These are phyloP conservation scores for Melanotaenia duboulayi DNA, from an alignment of 2,113 vertebrate species.

Conservation along the genomic window DNA sequence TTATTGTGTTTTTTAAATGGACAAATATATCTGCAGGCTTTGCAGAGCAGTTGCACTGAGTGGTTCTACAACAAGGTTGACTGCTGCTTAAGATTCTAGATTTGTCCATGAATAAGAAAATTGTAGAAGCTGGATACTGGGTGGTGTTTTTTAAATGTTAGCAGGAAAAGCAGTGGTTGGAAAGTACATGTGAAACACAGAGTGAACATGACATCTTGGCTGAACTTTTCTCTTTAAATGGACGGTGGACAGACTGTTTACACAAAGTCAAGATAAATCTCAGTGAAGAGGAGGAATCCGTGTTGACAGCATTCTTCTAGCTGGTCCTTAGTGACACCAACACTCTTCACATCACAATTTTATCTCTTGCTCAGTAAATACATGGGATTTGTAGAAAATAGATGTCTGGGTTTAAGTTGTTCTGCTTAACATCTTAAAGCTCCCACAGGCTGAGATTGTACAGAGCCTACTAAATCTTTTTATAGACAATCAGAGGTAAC, in stretches of 20 bases:
- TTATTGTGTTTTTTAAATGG: no score
- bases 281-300: slow-evolving; percentile 11
- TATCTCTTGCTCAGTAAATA: not conserved
- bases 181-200: not conserved
- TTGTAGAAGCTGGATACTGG: no score
- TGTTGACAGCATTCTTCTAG: slow-evolving; percentile 53
- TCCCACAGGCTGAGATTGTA: not conserved
- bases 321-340: slow-evolving; percentile 61
- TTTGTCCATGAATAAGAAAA: no score
- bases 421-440: not conserved
- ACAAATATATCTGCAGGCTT: no score
- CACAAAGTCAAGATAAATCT: slow-evolving; percentile 62
- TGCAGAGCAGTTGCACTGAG: no score
- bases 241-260: slow-evolving; percentile 23
- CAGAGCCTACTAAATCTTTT: not conserved
- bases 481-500: no score
- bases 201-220: not conserved
- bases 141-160: no score
- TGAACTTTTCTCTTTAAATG: slow-evolving; percentile 44
- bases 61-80: no score
- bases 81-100: no score
- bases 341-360: not conserved
- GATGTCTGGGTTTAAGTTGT: not conserved
- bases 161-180: no score
- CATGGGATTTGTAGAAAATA: not conserved